Conservation (phyloP, 35 echinoderm and acorn worm species). For the Ophioderma brevispina region DNA sequence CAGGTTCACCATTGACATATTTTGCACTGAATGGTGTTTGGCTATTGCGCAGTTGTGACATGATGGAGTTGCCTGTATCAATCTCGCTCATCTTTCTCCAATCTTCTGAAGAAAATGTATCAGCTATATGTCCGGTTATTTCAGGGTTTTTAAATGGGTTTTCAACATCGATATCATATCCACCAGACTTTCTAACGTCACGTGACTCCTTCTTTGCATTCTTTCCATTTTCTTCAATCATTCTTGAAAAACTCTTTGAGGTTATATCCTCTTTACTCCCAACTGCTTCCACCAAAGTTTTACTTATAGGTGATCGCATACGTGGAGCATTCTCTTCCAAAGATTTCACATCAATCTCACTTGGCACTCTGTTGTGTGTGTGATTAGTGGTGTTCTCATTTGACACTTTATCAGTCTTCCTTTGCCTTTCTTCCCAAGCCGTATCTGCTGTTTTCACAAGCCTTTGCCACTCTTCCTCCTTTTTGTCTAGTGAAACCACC, state of each 20-base stretch:
- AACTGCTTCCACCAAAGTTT: constrained; percentile 41
- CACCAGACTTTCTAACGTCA: neutral
- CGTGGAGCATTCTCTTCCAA: constrained; percentile 50
- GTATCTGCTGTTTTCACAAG: neutral
- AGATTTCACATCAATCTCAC: constrained; percentile 26
- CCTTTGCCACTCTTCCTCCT: constrained; percentile 3
- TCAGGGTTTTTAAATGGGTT: constrained; percentile 4
- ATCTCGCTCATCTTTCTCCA: constrained; percentile 48
- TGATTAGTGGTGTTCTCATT: neutral
- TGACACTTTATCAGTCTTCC: neutral
- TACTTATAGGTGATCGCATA: constrained; percentile 65
- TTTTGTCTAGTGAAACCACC: neutral
- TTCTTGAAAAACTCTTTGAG: neutral
- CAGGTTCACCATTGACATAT: constrained; percentile 25
- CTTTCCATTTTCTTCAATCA: neutral
- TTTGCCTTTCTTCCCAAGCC: neutral
- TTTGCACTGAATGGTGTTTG: constrained; percentile 26
- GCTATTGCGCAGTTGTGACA: constrained; percentile 55
- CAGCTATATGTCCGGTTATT: constrained; percentile 10
- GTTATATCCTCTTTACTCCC: neutral
- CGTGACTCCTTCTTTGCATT: neutral
- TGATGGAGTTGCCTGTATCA: constrained; percentile 32
- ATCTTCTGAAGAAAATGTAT: constrained; percentile 53
- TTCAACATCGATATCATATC: neutral
- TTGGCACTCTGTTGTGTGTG: neutral